These are phyloP conservation scores for Macrobrachium nipponense DNA, from an alignment of 1,140 invertebrate species.

Conservation along the genomic window DNA sequence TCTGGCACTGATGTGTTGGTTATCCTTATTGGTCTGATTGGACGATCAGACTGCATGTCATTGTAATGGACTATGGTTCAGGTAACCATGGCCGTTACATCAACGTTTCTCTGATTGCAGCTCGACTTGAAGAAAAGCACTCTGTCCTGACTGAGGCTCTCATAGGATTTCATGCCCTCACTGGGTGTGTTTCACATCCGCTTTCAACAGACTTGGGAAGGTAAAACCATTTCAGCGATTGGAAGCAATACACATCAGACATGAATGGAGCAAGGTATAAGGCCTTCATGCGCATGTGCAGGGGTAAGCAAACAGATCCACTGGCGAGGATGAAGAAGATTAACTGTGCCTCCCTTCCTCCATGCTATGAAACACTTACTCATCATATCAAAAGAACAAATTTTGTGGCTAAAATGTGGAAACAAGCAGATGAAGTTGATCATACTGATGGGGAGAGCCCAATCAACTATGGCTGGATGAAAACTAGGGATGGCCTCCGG, in stretches of 20 bases:
- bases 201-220: background rate
- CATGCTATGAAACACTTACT: too few species aligned
- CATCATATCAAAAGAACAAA: slow-evolving; percentile 6
- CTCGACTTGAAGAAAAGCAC: background rate
- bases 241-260: background rate
- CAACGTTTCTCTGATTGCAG: background rate
- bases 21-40: background rate
- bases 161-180: too few species aligned
- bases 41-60: slow-evolving; percentile 4
- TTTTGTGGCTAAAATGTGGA: slow-evolving; percentile 2
- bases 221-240: background rate
- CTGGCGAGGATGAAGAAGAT: background rate
- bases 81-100: slow-evolving; percentile 3
- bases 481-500: background rate
- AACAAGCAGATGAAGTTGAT: background rate
- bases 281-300: background rate
- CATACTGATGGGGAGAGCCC: background rate
- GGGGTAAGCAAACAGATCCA: background rate
- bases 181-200: too few species aligned
- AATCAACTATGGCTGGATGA: slow-evolving; percentile 16
- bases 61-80: slow-evolving; percentile 17
- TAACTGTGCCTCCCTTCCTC: too few species aligned
- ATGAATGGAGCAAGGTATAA: background rate
- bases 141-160: slow-evolving; percentile 9
- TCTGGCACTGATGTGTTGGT: background rate